phyloP scores from a whole-genome alignment of 92 coral and sea anemone species.

The Muricea muricata region DNA sequence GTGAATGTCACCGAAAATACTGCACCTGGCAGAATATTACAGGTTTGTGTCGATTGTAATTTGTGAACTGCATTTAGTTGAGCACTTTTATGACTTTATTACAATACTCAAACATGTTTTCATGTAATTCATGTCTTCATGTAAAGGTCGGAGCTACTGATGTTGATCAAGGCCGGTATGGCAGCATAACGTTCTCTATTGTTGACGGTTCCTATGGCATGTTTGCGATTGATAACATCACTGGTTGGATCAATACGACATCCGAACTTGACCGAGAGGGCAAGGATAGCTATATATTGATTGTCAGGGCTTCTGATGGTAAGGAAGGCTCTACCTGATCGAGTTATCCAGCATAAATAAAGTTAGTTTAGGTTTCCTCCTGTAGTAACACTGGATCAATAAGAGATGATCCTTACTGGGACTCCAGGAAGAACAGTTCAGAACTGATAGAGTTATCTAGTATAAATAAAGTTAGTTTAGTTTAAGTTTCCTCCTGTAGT shows the following conservation, averaged over 20 bases:
- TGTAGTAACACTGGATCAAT: neutral
- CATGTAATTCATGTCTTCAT: too few relatives aligned
- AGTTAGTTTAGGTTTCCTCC: neutral
- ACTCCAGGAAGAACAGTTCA: neutral
- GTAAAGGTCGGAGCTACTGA: constrained; percentile 35
- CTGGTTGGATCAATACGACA: constrained; percentile 43
- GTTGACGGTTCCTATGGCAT: constrained; percentile 26
- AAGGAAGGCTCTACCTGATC: neutral
- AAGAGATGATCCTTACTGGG: neutral
- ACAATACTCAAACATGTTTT: too few relatives aligned
- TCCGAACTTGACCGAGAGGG: constrained; percentile 14
- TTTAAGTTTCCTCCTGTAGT: too few relatives aligned
- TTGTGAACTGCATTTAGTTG: too few relatives aligned
- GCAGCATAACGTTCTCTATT: constrained; percentile 30
- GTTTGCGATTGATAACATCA: constrained; percentile 15
- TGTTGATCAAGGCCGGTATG: constrained; percentile 7
- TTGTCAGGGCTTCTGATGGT: constrained; percentile 39
- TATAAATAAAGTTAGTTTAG: neutral
- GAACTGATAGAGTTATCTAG: neutral
- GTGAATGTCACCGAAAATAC: constrained; percentile 25
- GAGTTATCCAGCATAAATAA: neutral
- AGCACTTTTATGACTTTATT: too few relatives aligned
- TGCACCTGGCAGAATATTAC: neutral
- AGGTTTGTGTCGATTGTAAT: constrained; percentile 5
- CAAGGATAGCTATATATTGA: constrained; percentile 26